These are phyloP conservation scores for Chrysoperla carnea DNA, from an alignment of 1,140 invertebrate species.

Conservation along the genomic window DNA sequence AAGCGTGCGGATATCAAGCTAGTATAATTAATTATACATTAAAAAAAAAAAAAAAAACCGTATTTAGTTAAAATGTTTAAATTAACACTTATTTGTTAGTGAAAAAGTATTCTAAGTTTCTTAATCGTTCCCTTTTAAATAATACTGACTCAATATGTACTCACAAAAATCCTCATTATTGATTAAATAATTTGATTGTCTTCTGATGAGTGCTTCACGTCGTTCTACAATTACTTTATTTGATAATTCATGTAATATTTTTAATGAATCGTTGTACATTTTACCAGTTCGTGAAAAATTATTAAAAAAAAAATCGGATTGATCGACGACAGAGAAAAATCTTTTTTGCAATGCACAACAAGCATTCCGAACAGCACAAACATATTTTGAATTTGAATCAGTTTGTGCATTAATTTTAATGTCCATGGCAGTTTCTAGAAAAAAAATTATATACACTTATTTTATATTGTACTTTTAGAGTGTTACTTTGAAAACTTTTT, in stretches of 20 bases:
- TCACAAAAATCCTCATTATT: neutral
- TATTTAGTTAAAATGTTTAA: too few relatives aligned
- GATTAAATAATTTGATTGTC: neutral
- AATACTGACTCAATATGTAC: too few relatives aligned
- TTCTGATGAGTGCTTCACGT: neutral
- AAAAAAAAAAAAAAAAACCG: too few relatives aligned
- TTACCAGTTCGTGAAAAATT: conserved; percentile 29
- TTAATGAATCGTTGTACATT: conserved; percentile 36
- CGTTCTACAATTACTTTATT: conserved; percentile 28
- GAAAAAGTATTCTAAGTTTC: too few relatives aligned
- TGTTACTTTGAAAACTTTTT: too few relatives aligned
- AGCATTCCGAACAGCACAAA: conserved; percentile 46
- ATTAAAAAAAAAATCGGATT: conserved; percentile 36
- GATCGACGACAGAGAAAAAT: conserved; percentile 42
- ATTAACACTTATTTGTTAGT: too few relatives aligned
- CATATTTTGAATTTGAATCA: conserved; percentile 51
- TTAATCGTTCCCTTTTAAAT: too few relatives aligned
- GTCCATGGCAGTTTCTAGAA: conserved; percentile 72
- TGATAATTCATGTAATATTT: conserved; percentile 50
- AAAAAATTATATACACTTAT: too few relatives aligned
- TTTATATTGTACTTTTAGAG: too few relatives aligned
- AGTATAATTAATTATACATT: too few relatives aligned
- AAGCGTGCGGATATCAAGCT: too few relatives aligned
- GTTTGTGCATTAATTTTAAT: conserved; percentile 47
- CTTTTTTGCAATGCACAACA: conserved; percentile 32